Evolutionary conservation across 2,888 invertebrate genomes (phyloP).

Genomic region (Ptilodon capucinus): DNA sequence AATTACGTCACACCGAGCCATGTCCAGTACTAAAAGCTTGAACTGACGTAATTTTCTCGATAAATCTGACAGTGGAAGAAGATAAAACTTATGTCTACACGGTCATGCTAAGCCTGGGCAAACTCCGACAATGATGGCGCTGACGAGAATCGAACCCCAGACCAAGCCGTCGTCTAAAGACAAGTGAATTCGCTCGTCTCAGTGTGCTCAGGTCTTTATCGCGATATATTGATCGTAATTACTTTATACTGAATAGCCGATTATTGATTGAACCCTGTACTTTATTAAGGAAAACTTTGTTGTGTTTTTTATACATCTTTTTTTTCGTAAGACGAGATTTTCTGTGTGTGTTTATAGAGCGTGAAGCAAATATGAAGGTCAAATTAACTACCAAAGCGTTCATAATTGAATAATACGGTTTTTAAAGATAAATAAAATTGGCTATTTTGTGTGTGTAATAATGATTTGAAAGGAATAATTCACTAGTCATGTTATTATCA

Average conservation of each 20-base stretch:
- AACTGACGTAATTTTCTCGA: no score
- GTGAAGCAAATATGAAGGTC: background rate
- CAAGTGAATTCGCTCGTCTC: no score
- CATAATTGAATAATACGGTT: background rate
- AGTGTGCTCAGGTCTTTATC: constrained; percentile 32
- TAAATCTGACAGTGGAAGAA: no score
- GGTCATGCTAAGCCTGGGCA: no score
- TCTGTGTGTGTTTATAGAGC: background rate
- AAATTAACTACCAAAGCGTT: background rate
- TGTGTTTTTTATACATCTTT: background rate
- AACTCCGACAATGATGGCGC: no score
- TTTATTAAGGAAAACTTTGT: constrained; percentile 20
- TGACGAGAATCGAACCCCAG: no score
- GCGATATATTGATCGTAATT: constrained; percentile 23
- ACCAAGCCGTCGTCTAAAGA: no score
- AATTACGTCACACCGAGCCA: no score
- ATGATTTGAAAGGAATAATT: background rate
- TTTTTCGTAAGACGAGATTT: constrained; percentile 14
- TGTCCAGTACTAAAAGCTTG: no score
- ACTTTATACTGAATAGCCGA: constrained; percentile 13
- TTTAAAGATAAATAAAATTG: background rate
- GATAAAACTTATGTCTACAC: no score
- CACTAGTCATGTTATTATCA: background rate
- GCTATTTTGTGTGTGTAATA: background rate
- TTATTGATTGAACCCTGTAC: constrained; percentile 25